Percentiles rank a stretch among this genome's conserved stretches.
phyloP scores from a whole-genome alignment of 1,140 invertebrate genomes.

The Papilio glaucus region DNA sequence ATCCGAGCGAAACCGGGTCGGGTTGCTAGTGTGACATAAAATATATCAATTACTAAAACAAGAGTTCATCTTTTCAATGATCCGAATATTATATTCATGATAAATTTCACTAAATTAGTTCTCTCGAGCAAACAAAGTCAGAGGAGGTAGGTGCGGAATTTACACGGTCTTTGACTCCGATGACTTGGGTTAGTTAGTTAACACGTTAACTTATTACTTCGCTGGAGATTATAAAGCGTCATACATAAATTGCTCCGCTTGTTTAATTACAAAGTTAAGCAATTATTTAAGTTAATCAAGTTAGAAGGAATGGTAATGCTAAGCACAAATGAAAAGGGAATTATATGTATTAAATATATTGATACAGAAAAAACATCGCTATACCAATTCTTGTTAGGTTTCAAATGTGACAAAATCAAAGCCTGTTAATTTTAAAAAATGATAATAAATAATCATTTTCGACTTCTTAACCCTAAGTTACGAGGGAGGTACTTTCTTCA shows the following conservation, averaged over 20 bases:
- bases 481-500: no score
- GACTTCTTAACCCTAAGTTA: no score
- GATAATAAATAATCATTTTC: no score
- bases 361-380: no score
- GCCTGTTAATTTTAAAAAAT: no score
- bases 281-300: slow-evolving; percentile 7
- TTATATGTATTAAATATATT: background rate
- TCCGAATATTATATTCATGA: background rate
- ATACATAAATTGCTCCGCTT: background rate
- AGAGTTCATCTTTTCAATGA: background rate
- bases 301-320: background rate
- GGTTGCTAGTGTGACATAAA: no score
- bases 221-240: slow-evolving; percentile 20
- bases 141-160: slow-evolving; percentile 16
- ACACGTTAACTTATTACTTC: slow-evolving; percentile 1
- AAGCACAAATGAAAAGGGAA: background rate
- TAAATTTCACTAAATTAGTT: slow-evolving; percentile 9
- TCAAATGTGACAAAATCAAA: no score
- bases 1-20: no score
- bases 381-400: no score
- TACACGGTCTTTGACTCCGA: slow-evolving; percentile 10
- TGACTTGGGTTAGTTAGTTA: slow-evolving; percentile 6
- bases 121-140: background rate
- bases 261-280: slow-evolving; percentile 9
- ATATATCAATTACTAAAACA: background rate